A percentile compares a stretch with the other conserved stretches of the same genome.
These are phyloP conservation scores for Cosmopolites sordidus DNA, from an alignment of 2,888 invertebrate species.

Conservation along the genomic window DNA sequence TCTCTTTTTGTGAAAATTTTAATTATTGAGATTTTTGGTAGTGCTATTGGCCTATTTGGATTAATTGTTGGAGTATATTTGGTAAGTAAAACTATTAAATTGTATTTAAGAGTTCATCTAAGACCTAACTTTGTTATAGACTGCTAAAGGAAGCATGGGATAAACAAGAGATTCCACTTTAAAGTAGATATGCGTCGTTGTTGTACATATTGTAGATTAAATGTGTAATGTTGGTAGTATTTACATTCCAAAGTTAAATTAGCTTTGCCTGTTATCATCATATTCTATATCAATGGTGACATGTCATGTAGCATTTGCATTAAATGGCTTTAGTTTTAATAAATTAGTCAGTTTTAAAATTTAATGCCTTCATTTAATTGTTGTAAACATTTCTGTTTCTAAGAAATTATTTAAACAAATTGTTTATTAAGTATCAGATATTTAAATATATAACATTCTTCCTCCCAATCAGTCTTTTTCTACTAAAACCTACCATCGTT, in stretches of 20 bases:
- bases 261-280: neutral
- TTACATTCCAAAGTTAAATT: neutral
- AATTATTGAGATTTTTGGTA: slow-evolving; percentile 98
- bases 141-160: slow-evolving; percentile 4
- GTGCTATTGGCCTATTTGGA: slow-evolving; percentile 97
- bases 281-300: neutral
- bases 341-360: neutral
- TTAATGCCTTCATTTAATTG: no score
- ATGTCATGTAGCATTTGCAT: neutral
- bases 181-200: neutral
- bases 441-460: no score
- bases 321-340: neutral
- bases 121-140: neutral
- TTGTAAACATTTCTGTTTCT: no score
- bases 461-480: no score
- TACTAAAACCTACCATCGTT: no score
- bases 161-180: neutral
- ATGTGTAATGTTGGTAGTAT: neutral
- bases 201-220: neutral
- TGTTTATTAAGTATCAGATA: no score
- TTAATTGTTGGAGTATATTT: slow-evolving; percentile 92
- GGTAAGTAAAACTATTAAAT: slow-evolving; percentile 13
- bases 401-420: no score
- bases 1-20: slow-evolving; percentile 96
- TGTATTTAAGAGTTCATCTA: neutral